These are phyloP conservation scores for Odontocerum albicorne DNA, from an alignment of 2,888 invertebrate genomes.

Conservation along the genomic window DNA sequence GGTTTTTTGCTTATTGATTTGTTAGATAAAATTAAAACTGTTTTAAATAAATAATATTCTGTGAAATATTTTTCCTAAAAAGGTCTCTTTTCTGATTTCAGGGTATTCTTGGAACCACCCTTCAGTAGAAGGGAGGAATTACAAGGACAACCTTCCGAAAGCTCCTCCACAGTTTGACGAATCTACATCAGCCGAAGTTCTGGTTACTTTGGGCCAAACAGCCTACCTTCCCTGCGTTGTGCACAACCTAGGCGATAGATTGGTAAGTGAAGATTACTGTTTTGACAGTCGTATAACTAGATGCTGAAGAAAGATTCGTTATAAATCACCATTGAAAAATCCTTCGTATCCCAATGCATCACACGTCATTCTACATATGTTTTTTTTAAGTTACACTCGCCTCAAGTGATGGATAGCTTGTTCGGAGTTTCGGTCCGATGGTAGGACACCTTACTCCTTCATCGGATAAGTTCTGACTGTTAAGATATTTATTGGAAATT, in stretches of 20 bases:
- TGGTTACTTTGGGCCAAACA: slow-evolving; percentile 45
- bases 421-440: too few species aligned
- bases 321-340: too few species aligned
- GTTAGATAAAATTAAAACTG: background rate
- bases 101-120: slow-evolving; percentile 32
- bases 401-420: too few species aligned
- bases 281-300: too few species aligned
- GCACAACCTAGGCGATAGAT: slow-evolving; percentile 46
- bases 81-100: slow-evolving; percentile 7
- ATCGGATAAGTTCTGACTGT: too few species aligned
- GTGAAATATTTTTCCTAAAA: too few species aligned
- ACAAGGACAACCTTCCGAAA: slow-evolving; percentile 5
- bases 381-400: too few species aligned
- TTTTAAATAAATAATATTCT: background rate
- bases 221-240: slow-evolving; percentile 47
- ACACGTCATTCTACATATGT: too few species aligned
- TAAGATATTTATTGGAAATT: too few species aligned
- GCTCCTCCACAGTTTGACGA: slow-evolving; percentile 35
- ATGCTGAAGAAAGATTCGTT: too few species aligned
- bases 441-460: too few species aligned
- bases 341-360: too few species aligned
- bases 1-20: background rate
- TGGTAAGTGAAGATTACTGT: slow-evolving; percentile 42
- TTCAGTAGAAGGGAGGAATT: slow-evolving; percentile 2
- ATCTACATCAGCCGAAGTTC: slow-evolving; percentile 33